Conservation (phyloP, 2,113 vertebrate genomes). For the Actinemys pallida region DNA sequence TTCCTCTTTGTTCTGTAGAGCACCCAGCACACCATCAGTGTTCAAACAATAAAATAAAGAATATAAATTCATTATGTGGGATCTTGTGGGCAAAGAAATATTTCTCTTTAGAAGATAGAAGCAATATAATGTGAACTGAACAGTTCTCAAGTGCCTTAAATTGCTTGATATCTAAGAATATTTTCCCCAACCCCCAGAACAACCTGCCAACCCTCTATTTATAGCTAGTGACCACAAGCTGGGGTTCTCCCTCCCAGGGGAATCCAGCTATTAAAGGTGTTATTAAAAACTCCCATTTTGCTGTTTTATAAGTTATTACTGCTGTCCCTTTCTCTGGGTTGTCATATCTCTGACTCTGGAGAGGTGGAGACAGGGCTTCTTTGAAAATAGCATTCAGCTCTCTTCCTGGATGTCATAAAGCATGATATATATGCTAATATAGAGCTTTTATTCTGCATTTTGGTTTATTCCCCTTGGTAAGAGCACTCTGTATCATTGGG, state of each 20-base stretch:
- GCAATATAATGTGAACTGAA: not conserved
- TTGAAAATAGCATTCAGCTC: constrained; percentile 43
- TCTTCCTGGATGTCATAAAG: constrained; percentile 38
- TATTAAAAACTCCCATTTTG: not conserved
- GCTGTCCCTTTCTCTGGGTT: not conserved
- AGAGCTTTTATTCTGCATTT: constrained; percentile 55
- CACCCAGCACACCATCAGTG: not conserved
- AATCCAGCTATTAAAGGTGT: not conserved
- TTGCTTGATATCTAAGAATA: not conserved
- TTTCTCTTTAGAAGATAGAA: not conserved
- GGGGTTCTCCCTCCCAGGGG: not conserved
- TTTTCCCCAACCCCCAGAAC: not conserved
- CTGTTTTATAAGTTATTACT: not conserved
- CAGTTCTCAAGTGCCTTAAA: not conserved
- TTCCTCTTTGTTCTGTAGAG: not conserved
- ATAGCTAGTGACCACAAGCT: not conserved
- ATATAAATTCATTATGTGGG: not conserved
- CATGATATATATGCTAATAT: constrained; percentile 44
- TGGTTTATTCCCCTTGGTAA: constrained; percentile 44
- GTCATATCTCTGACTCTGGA: not conserved
- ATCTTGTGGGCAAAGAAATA: not conserved
- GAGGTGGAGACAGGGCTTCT: not conserved
- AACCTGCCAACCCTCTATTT: not conserved
- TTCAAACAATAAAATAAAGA: not conserved
- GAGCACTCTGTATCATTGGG: constrained; percentile 26